Evolutionary conservation across 2,797 vertebrate species (phyloP).

Genomic region (Ctenochaetus hawaiiensis): DNA sequence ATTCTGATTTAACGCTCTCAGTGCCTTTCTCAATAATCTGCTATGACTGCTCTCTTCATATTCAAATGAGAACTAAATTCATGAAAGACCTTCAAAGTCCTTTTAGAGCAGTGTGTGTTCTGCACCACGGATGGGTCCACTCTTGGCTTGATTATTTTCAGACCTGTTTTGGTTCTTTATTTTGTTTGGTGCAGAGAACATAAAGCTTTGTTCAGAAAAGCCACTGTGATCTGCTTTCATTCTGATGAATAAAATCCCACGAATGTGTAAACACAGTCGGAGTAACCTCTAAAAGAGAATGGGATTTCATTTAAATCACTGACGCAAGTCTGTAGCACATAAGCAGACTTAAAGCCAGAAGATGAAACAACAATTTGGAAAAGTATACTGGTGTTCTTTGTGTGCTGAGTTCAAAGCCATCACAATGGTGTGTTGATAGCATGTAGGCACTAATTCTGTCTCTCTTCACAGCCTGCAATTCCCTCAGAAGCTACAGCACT

Average conservation of each 20-base stretch:
- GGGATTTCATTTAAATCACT: constrained; percentile 46
- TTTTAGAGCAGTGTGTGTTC: constrained; percentile 16
- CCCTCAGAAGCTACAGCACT: constrained; percentile 8
- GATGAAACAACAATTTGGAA: constrained; percentile 39
- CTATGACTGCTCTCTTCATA: constrained; percentile 45
- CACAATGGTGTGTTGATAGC: constrained; percentile 25
- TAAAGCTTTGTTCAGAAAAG: constrained; percentile 42
- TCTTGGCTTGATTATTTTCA: constrained; percentile 52
- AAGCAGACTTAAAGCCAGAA: constrained; percentile 22
- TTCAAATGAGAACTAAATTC: constrained; percentile 52
- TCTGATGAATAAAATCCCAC: constrained; percentile 35
- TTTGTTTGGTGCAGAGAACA: constrained; percentile 43
- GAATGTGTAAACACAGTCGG: constrained; percentile 47
- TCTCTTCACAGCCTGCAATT: constrained; percentile 19
- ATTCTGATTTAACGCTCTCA: constrained; percentile 50
- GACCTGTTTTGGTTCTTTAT: constrained; percentile 42
- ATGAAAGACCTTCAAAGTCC: constrained; percentile 59
- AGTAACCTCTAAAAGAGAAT: constrained; percentile 13
- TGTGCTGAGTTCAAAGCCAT: constrained; percentile 44
- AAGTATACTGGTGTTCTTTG: constrained; percentile 34
- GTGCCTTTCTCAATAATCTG: constrained; percentile 60
- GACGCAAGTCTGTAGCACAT: constrained; percentile 15
- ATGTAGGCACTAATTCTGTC: constrained; percentile 7
- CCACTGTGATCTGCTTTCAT: constrained; percentile 53
- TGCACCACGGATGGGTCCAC: constrained; percentile 26